phyloP scores from a whole-genome alignment of 2,113 vertebrate species.

The Miniopterus natalensis region DNA sequence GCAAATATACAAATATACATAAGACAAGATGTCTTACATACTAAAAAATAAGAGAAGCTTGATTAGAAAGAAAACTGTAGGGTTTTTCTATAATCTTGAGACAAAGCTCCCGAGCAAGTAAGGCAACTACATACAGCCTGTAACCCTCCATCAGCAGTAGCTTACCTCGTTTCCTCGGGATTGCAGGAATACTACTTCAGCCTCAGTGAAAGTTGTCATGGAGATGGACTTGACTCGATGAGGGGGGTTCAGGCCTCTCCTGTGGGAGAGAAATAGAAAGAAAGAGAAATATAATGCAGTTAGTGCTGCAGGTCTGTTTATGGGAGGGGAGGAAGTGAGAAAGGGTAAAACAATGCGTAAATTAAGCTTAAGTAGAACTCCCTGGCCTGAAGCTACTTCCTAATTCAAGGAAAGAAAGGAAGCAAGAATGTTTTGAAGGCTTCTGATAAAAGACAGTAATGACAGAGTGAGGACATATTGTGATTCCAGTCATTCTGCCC shows the following conservation, averaged over 20 bases:
- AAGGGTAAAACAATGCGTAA: not conserved
- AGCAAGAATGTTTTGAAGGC: not conserved
- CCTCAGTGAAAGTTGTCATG: conserved; percentile 97
- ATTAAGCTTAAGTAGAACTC: not conserved
- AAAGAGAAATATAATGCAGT: not conserved
- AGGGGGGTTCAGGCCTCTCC: conserved; percentile 95
- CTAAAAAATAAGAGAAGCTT: conserved; percentile 54
- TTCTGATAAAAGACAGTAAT: not conserved
- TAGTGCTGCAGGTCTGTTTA: not conserved
- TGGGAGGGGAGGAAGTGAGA: not conserved
- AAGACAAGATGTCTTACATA: not conserved
- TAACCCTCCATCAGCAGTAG: accelerated
- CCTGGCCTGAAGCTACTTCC: not conserved
- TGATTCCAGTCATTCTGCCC: not conserved
- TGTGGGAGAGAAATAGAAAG: conserved; percentile 78
- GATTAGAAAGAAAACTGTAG: not conserved
- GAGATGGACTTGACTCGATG: conserved; percentile 97
- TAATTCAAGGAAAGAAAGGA: conserved; percentile 23
- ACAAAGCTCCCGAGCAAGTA: not conserved
- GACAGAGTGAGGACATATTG: not conserved
- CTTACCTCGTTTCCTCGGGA: conserved; percentile 95
- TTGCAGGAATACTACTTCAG: conserved; percentile 95
- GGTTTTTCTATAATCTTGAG: not conserved
- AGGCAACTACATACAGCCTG: no score
- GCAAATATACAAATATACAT: not conserved